Percentiles rank a stretch among this genome's conserved stretches.
Evolutionary conservation across 2,797 vertebrate species (phyloP).

Genomic region (Bovichtus diacanthus): DNA sequence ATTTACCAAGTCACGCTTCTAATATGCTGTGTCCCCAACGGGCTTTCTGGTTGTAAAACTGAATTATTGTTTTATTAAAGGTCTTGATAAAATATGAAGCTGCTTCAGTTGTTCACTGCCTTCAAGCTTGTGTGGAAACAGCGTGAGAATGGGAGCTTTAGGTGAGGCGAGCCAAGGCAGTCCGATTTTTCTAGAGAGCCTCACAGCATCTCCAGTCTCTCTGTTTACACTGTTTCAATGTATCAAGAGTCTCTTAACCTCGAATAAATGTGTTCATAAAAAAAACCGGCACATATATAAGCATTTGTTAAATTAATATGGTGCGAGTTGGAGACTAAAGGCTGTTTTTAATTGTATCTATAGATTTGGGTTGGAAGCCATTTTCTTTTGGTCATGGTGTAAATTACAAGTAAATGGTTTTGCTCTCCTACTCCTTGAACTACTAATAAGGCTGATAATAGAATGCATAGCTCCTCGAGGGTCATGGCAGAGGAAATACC

Average conservation of each 20-base stretch:
- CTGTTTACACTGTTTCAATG: conserved; percentile 26
- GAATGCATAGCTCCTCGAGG: neutral
- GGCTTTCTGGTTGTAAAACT: conserved; percentile 9
- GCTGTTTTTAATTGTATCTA: conserved; percentile 57
- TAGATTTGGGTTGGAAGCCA: conserved; percentile 30
- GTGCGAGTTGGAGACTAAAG: conserved; percentile 45
- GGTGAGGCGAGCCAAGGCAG: conserved; percentile 5
- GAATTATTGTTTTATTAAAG: conserved; percentile 51
- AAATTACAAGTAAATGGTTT: conserved; percentile 53
- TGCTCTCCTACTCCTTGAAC: neutral
- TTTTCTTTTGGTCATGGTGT: conserved; percentile 47
- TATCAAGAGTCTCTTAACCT: conserved; percentile 34
- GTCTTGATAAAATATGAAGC: conserved; percentile 30
- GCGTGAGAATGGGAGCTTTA: conserved; percentile 1
- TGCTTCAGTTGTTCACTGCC: conserved; percentile 19
- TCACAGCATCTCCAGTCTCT: neutral
- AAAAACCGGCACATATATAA: conserved; percentile 46
- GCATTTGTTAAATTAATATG: conserved; percentile 62
- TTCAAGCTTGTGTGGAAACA: conserved; percentile 9
- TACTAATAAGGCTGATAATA: neutral
- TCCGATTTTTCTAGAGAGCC: neutral
- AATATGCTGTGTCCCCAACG: neutral
- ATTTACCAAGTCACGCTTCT: conserved; percentile 16
- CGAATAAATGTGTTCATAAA: conserved; percentile 36
- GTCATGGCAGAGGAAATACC: neutral